phyloP scores from a whole-genome alignment of 2,113 vertebrate genomes.

The Xiphophorus hellerii region DNA sequence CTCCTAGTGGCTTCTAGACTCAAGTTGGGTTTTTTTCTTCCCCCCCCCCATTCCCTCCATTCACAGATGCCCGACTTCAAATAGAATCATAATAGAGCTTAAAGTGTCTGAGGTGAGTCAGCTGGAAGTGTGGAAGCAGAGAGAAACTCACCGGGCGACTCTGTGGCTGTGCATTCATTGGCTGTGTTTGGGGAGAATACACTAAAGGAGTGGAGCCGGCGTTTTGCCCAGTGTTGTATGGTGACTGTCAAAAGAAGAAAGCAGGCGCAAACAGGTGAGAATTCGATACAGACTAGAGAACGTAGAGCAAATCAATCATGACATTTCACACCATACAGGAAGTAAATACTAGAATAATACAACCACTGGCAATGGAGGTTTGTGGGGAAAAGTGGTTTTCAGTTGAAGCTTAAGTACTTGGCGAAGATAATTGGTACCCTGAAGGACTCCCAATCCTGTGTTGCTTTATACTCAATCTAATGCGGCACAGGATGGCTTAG shows the following conservation, averaged over 20 bases:
- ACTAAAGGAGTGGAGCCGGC: conserved; percentile 90
- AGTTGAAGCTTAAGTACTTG: conserved; percentile 21
- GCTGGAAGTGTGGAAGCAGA: conserved; percentile 23
- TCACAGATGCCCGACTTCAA: background rate
- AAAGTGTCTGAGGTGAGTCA: conserved; percentile 3
- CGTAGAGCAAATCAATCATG: conserved; percentile 4
- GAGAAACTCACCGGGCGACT: conserved; percentile 90
- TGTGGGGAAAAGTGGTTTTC: conserved; percentile 27
- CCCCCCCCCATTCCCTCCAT: background rate
- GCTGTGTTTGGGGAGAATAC: conserved; percentile 93
- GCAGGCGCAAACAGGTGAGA: conserved; percentile 1
- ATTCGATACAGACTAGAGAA: background rate
- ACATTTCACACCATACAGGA: conserved; percentile 7
- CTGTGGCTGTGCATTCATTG: conserved; percentile 95
- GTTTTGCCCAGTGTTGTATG: conserved; percentile 95
- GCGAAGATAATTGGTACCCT: conserved; percentile 41
- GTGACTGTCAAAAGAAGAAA: conserved; percentile 81
- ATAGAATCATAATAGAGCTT: background rate
- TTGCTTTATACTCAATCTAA: conserved; percentile 38
- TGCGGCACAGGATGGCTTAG: conserved; percentile 37
- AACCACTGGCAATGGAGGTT: conserved; percentile 12
- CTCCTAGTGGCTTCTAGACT: background rate
- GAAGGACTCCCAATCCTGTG: conserved; percentile 29
- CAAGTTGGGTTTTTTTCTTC: background rate
- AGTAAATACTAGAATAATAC: background rate